Evolutionary conservation across 2,113 vertebrate species (phyloP).

Genomic region (Rafetus swinhoei): DNA sequence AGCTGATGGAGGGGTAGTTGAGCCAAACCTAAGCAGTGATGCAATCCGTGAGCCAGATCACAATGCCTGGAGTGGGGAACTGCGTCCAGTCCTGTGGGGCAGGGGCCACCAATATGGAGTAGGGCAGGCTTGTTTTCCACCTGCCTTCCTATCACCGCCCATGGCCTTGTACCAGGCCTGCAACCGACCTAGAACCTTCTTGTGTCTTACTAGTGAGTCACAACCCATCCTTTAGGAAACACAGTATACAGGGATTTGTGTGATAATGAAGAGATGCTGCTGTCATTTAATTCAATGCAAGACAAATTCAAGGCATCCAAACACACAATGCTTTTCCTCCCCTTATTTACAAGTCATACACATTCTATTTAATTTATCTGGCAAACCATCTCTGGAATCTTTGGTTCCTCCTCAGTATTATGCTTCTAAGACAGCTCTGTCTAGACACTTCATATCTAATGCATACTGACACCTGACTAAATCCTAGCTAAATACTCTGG

Average conservation of each 20-base stretch:
- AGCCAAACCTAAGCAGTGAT: not conserved
- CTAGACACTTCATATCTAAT: conserved; percentile 17
- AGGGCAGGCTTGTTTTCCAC: not conserved
- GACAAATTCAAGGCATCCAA: not conserved
- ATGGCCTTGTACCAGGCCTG: not conserved
- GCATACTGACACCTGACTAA: conserved; percentile 28
- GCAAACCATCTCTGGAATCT: not conserved
- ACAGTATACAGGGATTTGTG: not conserved
- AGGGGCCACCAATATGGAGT: not conserved
- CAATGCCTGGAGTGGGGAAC: not conserved
- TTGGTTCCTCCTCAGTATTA: conserved; percentile 2
- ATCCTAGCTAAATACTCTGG: conserved; percentile 22
- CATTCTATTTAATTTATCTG: not conserved
- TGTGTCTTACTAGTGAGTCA: not conserved
- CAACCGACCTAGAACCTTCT: not conserved
- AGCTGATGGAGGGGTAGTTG: not conserved
- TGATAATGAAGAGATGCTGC: not conserved
- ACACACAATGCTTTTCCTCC: not conserved
- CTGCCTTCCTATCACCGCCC: not conserved
- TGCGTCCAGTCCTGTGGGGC: not conserved
- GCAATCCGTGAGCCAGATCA: not conserved
- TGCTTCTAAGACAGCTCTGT: conserved; percentile 1
- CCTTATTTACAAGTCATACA: conserved; percentile 19
- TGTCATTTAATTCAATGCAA: not conserved
- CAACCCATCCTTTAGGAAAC: not conserved